Evolutionary conservation across 2,797 vertebrate species (phyloP), one percentile per base, ranked within the genome.

Genomic region (Megalops cyprinoides): DNA sequence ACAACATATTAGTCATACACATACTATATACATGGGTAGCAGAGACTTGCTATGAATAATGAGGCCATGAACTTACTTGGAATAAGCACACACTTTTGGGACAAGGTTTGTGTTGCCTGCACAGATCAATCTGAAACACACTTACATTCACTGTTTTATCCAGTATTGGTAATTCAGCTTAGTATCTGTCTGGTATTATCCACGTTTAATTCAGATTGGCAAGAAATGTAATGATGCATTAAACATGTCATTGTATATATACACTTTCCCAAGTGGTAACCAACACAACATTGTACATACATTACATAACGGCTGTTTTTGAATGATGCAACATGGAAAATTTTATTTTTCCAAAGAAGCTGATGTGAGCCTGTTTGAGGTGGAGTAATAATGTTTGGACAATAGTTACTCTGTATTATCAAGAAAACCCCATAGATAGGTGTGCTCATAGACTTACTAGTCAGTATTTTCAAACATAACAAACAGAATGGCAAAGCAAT

Each of bases 21-120:
- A 48, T 10, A 48, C 10, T 4, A 10, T 48, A 48, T 48, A 10
- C 4, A 48, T 48, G 46, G 46, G 46, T 48, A 48, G 46, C 4
- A 4, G 46, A 48, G 46, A 4, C 46, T 48, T 48, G 46, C 10
- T 48, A 48, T 48, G 46, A 48, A n/a, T 56, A 62, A 79, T 79
- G 15, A 37, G 37, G 71, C 53, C 78, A 31, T 73, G n/a, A n/a
- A n/a, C n/a, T n/a, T n/a, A n/a, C n/a, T n/a, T n/a, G n/a, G n/a
- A n/a, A 76, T 48, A 76, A 25, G 76, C 49, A 55, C 1, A 69
- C 1, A 73, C 69, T 58, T 58, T 58, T 25, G 55, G 23, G n/a
- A 5, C 23, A n/a, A n/a, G 23, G 55, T 58, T 25, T 58, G 55
- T 58, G 23, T 1, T n/a, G 4, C 4, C 55, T n/a, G 25, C 53